Base-by-base conservation (phyloP, 2,797 vertebrate species). In the Darevskia nairensis region DNA sequence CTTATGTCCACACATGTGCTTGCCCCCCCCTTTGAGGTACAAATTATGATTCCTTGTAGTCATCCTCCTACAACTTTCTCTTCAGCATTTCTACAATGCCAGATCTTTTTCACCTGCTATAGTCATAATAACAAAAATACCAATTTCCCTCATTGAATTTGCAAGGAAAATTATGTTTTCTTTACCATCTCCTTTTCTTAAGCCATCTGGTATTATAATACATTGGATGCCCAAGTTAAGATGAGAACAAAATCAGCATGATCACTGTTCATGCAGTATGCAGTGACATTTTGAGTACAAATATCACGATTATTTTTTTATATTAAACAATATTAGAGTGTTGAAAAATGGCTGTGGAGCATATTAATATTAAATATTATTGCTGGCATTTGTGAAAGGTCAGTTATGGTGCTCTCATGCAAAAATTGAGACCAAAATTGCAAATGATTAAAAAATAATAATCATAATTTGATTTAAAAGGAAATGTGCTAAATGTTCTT, bases 311-410 rank as follows among this genome's bases (percentile, higher is more conserved):
- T 96, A 96, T 96, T 97, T 96, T 96, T 92, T 96, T 96, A 96
- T 96, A 97, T 96, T 97, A 95, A 97, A 96, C 90, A 95, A 95
- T 96, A 95, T 96, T 95, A 94, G 95, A 96, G 94, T 96, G 95
- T 96, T 97, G 96, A 96, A 96, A 88, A 97, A 94, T 95, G 94
- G 90, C 90, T 96, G 86, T 96, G 94, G 94, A 96, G 93, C 93
- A 95, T 96, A 96, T 97, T 97, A 96, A 96, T 96, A 96, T 96
- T 96, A 96, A 97, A 96, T 96, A 96, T 96, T 96, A 96, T 96
- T 96, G 93, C 93, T 97, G 96, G 95, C 96, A 97, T 97, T 97
- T 97, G 86, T 59, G 91, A 97, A 97, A 97, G 96, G 97, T 97
- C 96, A 96, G 94, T 96, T 94, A 88, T 91, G 85, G 94, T 93